Evolutionary conservation across 92 coral and sea anemone genomes (phyloP), one percentile per base, ranked within the genome.

Genomic region (Ricordea florida): DNA sequence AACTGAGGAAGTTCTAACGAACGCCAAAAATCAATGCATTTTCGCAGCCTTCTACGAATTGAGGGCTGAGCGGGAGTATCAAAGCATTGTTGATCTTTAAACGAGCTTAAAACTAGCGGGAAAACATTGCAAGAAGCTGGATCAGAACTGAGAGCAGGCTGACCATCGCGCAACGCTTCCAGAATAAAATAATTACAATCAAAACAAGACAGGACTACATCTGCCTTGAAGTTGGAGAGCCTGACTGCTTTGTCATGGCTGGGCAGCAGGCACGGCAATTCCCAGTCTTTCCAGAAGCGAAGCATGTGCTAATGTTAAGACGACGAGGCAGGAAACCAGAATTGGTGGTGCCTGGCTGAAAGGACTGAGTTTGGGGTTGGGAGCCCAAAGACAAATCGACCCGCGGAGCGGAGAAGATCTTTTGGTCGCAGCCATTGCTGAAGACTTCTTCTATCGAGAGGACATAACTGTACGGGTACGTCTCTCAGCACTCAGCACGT

Each of bases 11-110:
- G n/a, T 20, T 48, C 47, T 14, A 48, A 10, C 1, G 47, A 31
- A 32, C 33, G 11, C 48, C 25, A 47, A 32, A 48, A 31, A 13
- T 49, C 18, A 67, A 63, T 63, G 34, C 74, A 49, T 14, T 7
- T 10, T 48, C 33, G 0, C 23, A 67, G 74, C 18, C 84, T 55
- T 53, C 68, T 41, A 3, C 69, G 76, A 10, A 65, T 59, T 15
- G 66, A 27, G 52, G 75, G 52, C 17, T 52, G 53, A 50, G 16
- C 28, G 14, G 36, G 35, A 25, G 36, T 52, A 22, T 23, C 26
- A 20, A 6, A 4, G 30, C 60, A 25, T 6, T 25, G 10, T 15
- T 7, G 2, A 33, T 59, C 46, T 33, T 30, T 15, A 13, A 32
- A 59, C n/a, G 46, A 3, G 66, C 21, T 13, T 13, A 59, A 16